phyloP scores from a whole-genome alignment of 1,140 invertebrate genomes.

The Zaprionus camerounensis region DNA sequence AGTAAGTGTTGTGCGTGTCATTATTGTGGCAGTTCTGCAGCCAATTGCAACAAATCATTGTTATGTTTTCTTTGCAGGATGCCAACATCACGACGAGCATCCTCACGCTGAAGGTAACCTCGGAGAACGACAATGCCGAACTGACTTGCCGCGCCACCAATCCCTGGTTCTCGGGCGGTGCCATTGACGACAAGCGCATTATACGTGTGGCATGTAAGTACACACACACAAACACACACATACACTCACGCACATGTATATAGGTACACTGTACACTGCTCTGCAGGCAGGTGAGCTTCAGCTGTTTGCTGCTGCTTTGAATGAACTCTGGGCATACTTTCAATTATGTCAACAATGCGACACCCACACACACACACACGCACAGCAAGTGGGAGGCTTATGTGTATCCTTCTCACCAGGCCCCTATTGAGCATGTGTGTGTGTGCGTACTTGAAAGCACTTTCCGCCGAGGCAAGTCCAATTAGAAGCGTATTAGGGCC shows the following conservation, averaged over 20 bases:
- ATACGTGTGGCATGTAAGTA: conserved; percentile 94
- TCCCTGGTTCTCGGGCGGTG: conserved; percentile 92
- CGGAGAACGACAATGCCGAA: conserved; percentile 92
- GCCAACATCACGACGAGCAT: conserved; percentile 91
- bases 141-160: conserved; percentile 95
- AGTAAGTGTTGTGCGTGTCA: not conserved
- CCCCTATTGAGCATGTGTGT: not conserved
- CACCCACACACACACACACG: not conserved
- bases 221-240: conserved; percentile 12
- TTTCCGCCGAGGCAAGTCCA: conserved; percentile 60
- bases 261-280: not conserved
- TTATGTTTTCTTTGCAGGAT: conserved; percentile 73
- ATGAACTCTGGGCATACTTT: conserved; percentile 38
- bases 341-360: conserved; percentile 46
- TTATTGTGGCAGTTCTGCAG: not conserved
- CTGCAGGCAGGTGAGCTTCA: conserved; percentile 37
- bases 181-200: conserved; percentile 90
- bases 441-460: conserved; percentile 30
- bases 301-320: conserved; percentile 36
- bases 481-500: conserved; percentile 74
- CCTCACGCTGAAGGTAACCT: conserved; percentile 89
- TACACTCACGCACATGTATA: not conserved
- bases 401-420: conserved; percentile 40
- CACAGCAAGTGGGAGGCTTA: conserved; percentile 39
- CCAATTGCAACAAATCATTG: conserved; percentile 8